These are phyloP conservation scores for Silurus glanis DNA, from an alignment of 2,113 vertebrate species.

Conservation along the genomic window DNA sequence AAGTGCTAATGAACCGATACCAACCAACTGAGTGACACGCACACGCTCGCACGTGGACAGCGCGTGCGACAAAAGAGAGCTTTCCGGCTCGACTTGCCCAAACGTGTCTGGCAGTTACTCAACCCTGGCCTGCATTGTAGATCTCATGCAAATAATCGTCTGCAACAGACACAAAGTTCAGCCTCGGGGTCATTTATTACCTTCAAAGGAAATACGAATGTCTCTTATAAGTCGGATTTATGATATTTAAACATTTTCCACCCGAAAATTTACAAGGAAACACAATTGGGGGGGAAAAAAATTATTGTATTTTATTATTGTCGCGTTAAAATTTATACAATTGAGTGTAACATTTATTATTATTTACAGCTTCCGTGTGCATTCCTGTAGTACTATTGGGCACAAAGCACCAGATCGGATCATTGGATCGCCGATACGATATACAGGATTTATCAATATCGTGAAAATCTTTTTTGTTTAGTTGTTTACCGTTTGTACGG, in stretches of 20 bases:
- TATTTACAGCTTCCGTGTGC: not conserved
- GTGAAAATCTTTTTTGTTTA: no score
- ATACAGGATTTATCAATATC: no score
- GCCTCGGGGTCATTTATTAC: not conserved
- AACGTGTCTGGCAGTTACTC: conserved; percentile 23
- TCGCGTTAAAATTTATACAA: no score
- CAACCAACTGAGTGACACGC: not conserved
- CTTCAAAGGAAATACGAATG: not conserved
- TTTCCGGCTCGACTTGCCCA: conserved; percentile 11
- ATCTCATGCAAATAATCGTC: conserved; percentile 27
- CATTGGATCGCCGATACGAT: no score
- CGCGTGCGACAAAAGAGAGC: not conserved
- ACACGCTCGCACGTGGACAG: not conserved
- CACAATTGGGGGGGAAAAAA: no score
- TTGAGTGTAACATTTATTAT: not conserved
- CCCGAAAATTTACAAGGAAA: not conserved
- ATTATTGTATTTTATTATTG: no score
- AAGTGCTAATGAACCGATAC: not conserved
- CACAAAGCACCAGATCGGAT: no score
- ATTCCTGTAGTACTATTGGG: no score
- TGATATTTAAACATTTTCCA: not conserved
- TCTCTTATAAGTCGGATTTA: not conserved
- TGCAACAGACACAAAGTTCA: not conserved
- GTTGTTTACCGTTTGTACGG: no score
- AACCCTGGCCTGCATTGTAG: conserved; percentile 3